Base-by-base conservation (phyloP, 2,888 invertebrate species). In the Thereva unica region DNA sequence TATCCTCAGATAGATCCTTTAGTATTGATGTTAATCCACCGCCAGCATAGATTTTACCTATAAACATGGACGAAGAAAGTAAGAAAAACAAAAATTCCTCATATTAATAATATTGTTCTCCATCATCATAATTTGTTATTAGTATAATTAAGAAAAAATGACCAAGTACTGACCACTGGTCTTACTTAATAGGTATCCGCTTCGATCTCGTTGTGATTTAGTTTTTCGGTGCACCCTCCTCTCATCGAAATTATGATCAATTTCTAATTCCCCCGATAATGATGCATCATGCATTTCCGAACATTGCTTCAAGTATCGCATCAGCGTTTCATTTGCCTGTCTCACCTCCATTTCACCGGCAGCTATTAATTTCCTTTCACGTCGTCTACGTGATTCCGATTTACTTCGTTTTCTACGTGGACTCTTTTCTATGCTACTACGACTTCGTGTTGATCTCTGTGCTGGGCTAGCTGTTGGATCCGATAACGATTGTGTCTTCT, bases 211-310 rank as follows among this genome's bases (percentile, higher is more conserved):
- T 71, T 81, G 80, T 67, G 81, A 80, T 73, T 79, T 80, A 66
- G 81, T 80, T 73, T 80, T 81, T 9, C 81, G 76, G 69, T 80
- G 79, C 67, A 81, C 81, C 38, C 78, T 73, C n/a, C 81, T 73
- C 69, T 81, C 81, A 64, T 81, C 81, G 37, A 76, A 73, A 63
- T 77, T 81, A 69, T 81, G 78, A 74, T 81, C 80, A 68, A 81
- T 81, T 72, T 81, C 81, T 68, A 81, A 72, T 53, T 81, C 81
- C 4, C 81, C 81, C 5, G 81, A 81, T 12, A 81, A 68, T 42
- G 81, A 81, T 34, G 80, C 81, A 72, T 81, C 81, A 64, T 81
- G 80, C 76, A 81, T 78, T 63, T 81, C 81, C n/a, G 81, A 77
- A 70, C 80, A 80, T 66, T 81, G 81, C 41, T 81, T 81, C 49